Evolutionary conservation across 2,113 vertebrate genomes (phyloP), one percentile per base, ranked within the genome.

Genomic region (Sceloporus undulatus): DNA sequence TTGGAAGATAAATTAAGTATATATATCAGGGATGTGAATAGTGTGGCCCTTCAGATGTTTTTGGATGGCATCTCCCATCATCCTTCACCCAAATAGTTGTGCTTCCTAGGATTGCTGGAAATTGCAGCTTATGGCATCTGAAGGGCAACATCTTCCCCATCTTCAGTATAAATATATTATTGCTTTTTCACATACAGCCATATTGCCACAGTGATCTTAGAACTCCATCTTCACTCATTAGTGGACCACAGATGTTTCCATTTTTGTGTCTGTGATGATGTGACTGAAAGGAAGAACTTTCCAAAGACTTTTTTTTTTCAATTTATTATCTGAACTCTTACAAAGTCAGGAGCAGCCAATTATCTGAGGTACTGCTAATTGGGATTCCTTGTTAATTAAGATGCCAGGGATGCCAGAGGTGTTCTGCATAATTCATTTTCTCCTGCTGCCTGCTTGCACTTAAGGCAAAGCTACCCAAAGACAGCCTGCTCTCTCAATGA

Each of bases 311-410:
- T 86, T 80, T 80, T 3, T 14, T 1, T 13, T 23, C 83, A 80
- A 84, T 21, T 79, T 71, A 91, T 90, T 85, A 76, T 82, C 9
- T 3, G 18, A 82, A 79, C 48, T 91, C 59, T 71, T 38, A 85
- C 27, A 16, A 74, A 23, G 65, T 73, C n/a, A 56, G 29, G 0
- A 85, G n/a, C 80, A 89, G 29, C 11, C 88, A 86, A 91, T 89
- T 84, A 88, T 85, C n/a, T 0, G 66, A 91, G 90, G 74, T 34
- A 79, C 2, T 79, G 23, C 38, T 89, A 75, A 87, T 80, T 89
- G 9, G 16, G 3, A 86, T 70, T 79, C 42, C 79, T 85, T 38
- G 6, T 80, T 74, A 83, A n/a, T 88, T 84, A 59, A 2, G 40
- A 76, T 75, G 27, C 10, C 48, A 13, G 76, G 48, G 34, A 77